Conservation (phyloP, 2,113 vertebrate genomes). For the Pleuronectes platessa region DNA sequence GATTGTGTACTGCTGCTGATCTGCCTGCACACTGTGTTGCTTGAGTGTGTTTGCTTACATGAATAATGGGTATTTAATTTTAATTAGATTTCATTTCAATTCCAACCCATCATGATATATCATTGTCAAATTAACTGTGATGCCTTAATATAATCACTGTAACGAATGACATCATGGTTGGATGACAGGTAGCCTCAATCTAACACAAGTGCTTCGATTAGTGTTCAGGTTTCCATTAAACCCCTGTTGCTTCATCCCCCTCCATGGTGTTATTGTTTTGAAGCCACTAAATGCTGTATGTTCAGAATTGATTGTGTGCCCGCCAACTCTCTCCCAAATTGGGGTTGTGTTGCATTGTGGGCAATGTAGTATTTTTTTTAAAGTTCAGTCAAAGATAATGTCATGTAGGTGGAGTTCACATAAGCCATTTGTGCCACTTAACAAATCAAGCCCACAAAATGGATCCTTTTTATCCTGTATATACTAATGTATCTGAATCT, state of each 20-base stretch:
- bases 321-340: no score
- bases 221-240: conserved; percentile 33
- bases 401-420: no score
- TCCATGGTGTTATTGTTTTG: background rate
- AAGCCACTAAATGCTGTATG: background rate
- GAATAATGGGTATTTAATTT: conserved; percentile 47
- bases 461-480: background rate
- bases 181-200: conserved; percentile 36
- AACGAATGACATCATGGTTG: conserved; percentile 50
- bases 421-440: no score
- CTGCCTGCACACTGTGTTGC: background rate
- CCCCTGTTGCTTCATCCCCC: conserved; percentile 3
- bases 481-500: background rate
- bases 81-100: conserved; percentile 20
- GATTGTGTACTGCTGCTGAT: background rate
- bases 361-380: background rate
- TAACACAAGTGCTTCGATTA: conserved; percentile 46
- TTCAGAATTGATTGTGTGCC: background rate
- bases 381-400: background rate
- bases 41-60: conserved; percentile 15
- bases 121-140: conserved; percentile 60
- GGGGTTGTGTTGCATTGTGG: background rate
- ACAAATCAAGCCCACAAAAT: no score
- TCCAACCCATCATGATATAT: conserved; percentile 40
- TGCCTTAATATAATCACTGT: conserved; percentile 55